These are phyloP conservation scores for Diabrotica virgifera DNA, from an alignment of 1,140 invertebrate genomes.

Conservation along the genomic window DNA sequence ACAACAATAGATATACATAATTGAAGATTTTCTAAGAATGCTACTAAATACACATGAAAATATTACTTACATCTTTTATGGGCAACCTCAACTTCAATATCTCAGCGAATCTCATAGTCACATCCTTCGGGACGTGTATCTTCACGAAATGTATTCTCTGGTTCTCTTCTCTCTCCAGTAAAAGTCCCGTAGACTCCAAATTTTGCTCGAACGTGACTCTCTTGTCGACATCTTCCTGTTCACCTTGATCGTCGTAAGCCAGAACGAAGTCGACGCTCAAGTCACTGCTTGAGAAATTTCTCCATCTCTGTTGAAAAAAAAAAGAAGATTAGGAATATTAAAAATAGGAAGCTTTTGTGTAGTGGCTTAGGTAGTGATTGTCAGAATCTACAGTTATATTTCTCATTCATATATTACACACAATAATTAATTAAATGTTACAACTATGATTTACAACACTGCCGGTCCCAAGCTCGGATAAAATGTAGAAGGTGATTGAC, in stretches of 20 bases:
- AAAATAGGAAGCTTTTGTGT: too few species aligned
- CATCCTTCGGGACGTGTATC: conserved; percentile 77
- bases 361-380: too few species aligned
- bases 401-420: too few species aligned
- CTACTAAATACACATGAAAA: too few species aligned
- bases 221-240: conserved; percentile 48
- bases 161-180: conserved; percentile 60
- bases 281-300: conserved; percentile 43
- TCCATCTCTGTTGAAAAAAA: conserved; percentile 39
- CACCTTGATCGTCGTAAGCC: conserved; percentile 56
- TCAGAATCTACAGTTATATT: too few species aligned
- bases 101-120: conserved; percentile 80
- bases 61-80: conserved; percentile 64
- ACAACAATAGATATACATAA: too few species aligned
- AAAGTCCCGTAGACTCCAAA: conserved; percentile 58
- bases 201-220: conserved; percentile 60
- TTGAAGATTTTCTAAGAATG: too few species aligned
- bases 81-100: conserved; percentile 87
- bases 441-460: too few species aligned
- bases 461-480: too few species aligned
- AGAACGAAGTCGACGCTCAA: conserved; percentile 65
- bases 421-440: too few species aligned
- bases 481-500: too few species aligned
- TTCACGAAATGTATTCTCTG: conserved; percentile 63
- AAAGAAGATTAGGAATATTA: not conserved